Evolutionary conservation across 1,140 invertebrate genomes (phyloP), one percentile per base, ranked within the genome.

Genomic region (Galleria mellonella): DNA sequence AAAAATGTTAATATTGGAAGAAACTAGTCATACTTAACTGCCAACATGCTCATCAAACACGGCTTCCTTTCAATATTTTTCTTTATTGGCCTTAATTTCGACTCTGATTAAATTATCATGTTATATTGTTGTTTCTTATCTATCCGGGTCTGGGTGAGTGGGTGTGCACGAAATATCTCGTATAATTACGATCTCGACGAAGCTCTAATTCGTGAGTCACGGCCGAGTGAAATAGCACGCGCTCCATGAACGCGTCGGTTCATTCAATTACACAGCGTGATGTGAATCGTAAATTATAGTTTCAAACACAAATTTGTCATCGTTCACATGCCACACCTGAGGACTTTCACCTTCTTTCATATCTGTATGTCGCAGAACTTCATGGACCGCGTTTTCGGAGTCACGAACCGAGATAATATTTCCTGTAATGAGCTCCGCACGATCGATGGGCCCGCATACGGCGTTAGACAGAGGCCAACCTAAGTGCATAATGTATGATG

Each of bases 161-260:
- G 56, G 59, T 68, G 63, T 68, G 55, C 68, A 72, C 68, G 65
- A 72, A 73, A 77, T 76, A 71, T 63, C 56, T 60, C 51, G 48
- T 66, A 69, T 83, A 78, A 76, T 83, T 79, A 72, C 66, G 59
- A 77, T 76, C 68, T 77, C 62, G 53, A 46, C 55, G 47, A 41
- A 81, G 76, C 53, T 79, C 69, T 81, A 77, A 75, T 79, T 81
- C 74, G 74, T 81, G 79, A 79, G 68, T 83, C 79, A 83, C 79
- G 76, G 67, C 60, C 56, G 55, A 65, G 61, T 65, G 69, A 81
- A 78, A 78, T 74, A 67, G 66, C 62, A 67, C 64, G 68, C 62
- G 54, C 65, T 44, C 62, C 72, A 69, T 65, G 70, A 74, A 74
- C 65, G 67, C 56, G 36, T 58, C 55, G 62, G 51, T 62, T 62